These are phyloP conservation scores for Anorthoa munda DNA, from an alignment of 2,888 invertebrate genomes.

Conservation along the genomic window DNA sequence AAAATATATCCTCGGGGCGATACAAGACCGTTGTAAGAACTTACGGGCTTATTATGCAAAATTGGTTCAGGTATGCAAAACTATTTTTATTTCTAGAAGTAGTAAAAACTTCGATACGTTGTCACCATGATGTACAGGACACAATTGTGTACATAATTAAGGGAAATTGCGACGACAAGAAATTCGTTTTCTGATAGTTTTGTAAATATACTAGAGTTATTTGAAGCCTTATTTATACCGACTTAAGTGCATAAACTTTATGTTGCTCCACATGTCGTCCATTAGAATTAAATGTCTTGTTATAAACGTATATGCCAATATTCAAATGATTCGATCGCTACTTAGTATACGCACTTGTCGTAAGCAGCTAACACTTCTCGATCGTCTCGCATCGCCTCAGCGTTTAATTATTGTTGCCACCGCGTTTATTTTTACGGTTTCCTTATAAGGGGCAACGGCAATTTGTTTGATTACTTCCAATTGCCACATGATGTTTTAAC, in stretches of 20 bases:
- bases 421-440: constrained; percentile 84
- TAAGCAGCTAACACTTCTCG: constrained; percentile 68
- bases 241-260: constrained; percentile 25
- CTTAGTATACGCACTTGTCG: constrained; percentile 33
- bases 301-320: constrained; percentile 20
- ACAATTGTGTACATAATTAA: constrained; percentile 44
- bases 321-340: constrained; percentile 32
- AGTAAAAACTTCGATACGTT: constrained; percentile 50
- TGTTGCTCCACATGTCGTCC: constrained; percentile 10
- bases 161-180: constrained; percentile 22
- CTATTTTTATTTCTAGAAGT: constrained; percentile 43
- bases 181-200: constrained; percentile 30
- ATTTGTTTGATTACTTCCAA: constrained; percentile 88
- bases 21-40: constrained; percentile 41
- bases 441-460: constrained; percentile 85
- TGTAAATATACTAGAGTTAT: constrained; percentile 22
- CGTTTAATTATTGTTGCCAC: constrained; percentile 87
- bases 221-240: constrained; percentile 21
- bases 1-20: constrained; percentile 35
- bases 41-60: constrained; percentile 55
- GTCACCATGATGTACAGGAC: constrained; percentile 43
- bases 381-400: constrained; percentile 82
- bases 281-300: constrained; percentile 29
- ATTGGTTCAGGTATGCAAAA: constrained; percentile 52
- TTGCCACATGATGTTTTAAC: constrained; percentile 85